Evolutionary conservation across 2,888 invertebrate species (phyloP).

Genomic region (Bembecia ichneumoniformis): DNA sequence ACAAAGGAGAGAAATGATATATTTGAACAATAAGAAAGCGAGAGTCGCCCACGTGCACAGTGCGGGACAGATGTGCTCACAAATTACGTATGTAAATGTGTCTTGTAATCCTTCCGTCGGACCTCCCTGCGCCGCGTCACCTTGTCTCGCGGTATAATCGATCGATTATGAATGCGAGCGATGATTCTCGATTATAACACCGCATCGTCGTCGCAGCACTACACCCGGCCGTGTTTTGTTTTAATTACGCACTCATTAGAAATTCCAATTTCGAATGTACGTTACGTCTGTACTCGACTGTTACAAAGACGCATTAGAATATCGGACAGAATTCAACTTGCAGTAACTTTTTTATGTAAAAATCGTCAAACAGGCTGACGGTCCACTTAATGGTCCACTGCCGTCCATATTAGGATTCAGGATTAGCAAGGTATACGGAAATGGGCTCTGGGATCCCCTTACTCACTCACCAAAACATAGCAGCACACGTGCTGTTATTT

Average conservation of each 20-base stretch:
- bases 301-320: too few relatives aligned
- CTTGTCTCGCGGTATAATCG: constrained; percentile 43
- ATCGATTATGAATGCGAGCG: constrained; percentile 48
- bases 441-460: too few relatives aligned
- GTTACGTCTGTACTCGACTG: too few relatives aligned
- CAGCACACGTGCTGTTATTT: too few relatives aligned
- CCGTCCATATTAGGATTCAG: too few relatives aligned
- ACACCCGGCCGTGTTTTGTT: constrained; percentile 4
- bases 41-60: constrained; percentile 45
- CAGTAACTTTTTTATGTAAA: too few relatives aligned
- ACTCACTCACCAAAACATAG: too few relatives aligned
- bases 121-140: constrained; percentile 47
- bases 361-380: too few relatives aligned
- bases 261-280: constrained; percentile 12
- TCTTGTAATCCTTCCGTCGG: constrained; percentile 63
- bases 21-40: constrained; percentile 53
- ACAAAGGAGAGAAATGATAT: constrained; percentile 44
- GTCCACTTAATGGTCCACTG: too few relatives aligned
- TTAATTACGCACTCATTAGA: constrained; percentile 16
- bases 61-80: constrained; percentile 47
- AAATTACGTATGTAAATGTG: constrained; percentile 68
- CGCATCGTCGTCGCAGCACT: constrained; percentile 28
- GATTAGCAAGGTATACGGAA: too few relatives aligned
- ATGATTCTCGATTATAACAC: constrained; percentile 19
- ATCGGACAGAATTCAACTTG: too few relatives aligned